Base-by-base conservation (phyloP, 2,797 vertebrate species). In the Peromyscus melanophrys region DNA sequence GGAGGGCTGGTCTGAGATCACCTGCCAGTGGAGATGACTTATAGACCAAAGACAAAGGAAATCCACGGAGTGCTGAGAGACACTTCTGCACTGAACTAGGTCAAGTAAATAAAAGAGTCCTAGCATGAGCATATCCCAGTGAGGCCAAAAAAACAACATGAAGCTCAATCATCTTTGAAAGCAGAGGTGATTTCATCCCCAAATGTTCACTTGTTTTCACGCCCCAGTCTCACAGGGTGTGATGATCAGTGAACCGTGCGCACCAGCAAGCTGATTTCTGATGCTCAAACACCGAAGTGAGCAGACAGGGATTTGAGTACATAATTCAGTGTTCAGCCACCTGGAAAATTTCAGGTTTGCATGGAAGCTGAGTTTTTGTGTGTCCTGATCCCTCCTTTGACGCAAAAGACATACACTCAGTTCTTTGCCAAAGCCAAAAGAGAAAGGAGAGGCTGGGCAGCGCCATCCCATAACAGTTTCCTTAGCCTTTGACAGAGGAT, bases 381-480 rank as follows among this genome's bases (percentile, higher is more conserved):
- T 65, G 91, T 96, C 34, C 40, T 85, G 90, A 55, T 67, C 13
- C 43, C 43, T 80, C 57, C 81, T 94, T 43, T 69, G 65, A 94
- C 96, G 67, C 61, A 84, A 75, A n/a, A 73, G 49, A 2, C 14
- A 37, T 17, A 4, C 40, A 52, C 19, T n/a, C 11, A 89, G 52
- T 52, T 69, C 13, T 78, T 71, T n/a, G 6, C 67, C 80, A 78
- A 92, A 61, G 55, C 17, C n/a, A 90, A 81, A 25, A 69, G 19
- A 75, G 69, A 49, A 67, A 75, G 55, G 43, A 93, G 46, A 57
- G 31, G 4, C 25, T 23, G 23, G 69, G 16, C 34, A 83, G 23
- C 90, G n/a, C 80, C 75, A 78, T 31, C 4, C 8, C 3, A 27
- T 16, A 0, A 1, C 0, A 3, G 46, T 25, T 34, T 40, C 19